phyloP scores from a whole-genome alignment of 2,797 vertebrate genomes.

The Agapornis canus region DNA sequence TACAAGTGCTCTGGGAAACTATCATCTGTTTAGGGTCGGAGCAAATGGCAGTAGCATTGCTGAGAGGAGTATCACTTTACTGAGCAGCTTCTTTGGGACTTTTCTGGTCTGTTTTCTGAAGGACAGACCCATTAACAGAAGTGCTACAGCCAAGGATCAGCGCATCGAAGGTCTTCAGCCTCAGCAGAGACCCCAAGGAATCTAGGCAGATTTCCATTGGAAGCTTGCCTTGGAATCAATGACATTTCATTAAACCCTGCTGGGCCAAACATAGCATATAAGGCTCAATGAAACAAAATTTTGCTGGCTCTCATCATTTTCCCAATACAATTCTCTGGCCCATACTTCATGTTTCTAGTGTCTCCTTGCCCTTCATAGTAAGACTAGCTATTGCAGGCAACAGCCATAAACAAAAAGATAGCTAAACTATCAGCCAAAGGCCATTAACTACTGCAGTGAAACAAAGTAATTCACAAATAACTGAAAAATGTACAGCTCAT shows the following conservation, averaged over 20 bases:
- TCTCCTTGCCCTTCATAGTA: not conserved
- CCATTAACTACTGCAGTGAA: not conserved
- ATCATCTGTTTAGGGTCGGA: not conserved
- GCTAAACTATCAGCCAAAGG: not conserved
- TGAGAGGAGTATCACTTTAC: not conserved
- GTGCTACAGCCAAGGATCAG: slow-evolving; percentile 4
- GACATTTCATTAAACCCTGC: slow-evolving; percentile 54
- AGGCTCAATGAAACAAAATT: not conserved
- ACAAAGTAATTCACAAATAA: not conserved
- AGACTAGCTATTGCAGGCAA: slow-evolving; percentile 16
- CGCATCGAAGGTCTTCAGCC: slow-evolving; percentile 22
- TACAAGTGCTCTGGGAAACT: not conserved
- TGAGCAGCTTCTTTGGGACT: slow-evolving; percentile 10
- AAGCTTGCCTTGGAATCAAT: slow-evolving; percentile 53
- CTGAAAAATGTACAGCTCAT: not conserved
- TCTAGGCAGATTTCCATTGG: slow-evolving; percentile 44
- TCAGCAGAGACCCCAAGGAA: slow-evolving; percentile 54
- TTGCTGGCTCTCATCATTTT: not conserved
- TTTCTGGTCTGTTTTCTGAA: not conserved
- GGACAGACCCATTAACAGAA: slow-evolving; percentile 13
- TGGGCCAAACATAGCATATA: slow-evolving; percentile 19
- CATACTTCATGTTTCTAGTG: not conserved
- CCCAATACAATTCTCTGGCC: not conserved
- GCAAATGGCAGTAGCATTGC: not conserved
- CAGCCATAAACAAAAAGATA: not conserved